Conservation (phyloP, 2,113 vertebrate species). For the Petrocephalus zakoni region DNA sequence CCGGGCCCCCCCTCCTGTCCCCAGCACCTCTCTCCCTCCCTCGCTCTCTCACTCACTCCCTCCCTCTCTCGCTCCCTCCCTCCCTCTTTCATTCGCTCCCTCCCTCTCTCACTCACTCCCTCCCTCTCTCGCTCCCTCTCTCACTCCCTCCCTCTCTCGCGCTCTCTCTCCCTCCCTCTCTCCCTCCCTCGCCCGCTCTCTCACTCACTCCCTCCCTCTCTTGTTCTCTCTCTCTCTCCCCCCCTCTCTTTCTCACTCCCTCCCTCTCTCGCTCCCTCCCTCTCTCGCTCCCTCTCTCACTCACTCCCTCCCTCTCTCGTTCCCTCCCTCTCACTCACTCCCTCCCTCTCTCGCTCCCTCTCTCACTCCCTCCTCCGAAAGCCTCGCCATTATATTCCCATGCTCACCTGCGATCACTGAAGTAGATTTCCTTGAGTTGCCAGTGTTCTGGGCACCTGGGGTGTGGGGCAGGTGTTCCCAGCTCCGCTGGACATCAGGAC, state of each 20-base stretch:
- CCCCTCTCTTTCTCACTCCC: no score
- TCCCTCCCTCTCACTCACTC: background rate
- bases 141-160: no score
- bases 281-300: background rate
- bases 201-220: no score
- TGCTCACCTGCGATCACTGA: background rate
- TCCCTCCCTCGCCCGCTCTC: background rate
- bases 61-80: no score
- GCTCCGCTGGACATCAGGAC: slow-evolving; percentile 21
- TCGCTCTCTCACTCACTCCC: no score
- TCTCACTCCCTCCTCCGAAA: background rate
- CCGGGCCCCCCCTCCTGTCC: no score
- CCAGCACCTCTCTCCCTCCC: no score
- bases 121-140: no score
- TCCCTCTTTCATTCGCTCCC: no score
- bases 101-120: no score
- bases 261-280: background rate
- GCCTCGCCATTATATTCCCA: background rate
- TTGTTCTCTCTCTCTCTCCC: background rate
- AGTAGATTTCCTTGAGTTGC: no score
- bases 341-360: background rate
- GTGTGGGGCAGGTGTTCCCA: background rate
- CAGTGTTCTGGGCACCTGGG: no score
- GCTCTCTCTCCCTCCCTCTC: background rate
- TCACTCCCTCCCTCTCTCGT: background rate